Evolutionary conservation across 2,797 vertebrate genomes (phyloP).

Genomic region (Pseudopleuronectes americanus): DNA sequence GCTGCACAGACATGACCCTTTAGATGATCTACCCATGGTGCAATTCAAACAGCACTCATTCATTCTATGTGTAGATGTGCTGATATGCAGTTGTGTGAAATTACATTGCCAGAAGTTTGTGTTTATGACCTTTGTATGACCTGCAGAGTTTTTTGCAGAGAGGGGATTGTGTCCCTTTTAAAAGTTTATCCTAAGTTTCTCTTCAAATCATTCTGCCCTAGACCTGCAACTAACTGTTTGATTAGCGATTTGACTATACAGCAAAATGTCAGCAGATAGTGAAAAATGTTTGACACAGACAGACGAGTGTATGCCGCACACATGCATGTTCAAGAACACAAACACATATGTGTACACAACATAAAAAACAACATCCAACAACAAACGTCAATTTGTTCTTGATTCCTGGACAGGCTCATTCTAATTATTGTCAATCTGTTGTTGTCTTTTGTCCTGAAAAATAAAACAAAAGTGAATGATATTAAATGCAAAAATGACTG

Average conservation of each 20-base stretch:
- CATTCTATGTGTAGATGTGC: constrained; percentile 14
- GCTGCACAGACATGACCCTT: constrained; percentile 21
- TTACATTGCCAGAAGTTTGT: constrained; percentile 11
- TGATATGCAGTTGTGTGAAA: background rate
- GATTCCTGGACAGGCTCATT: background rate
- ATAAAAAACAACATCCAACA: background rate
- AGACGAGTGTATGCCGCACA: background rate
- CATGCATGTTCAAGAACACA: background rate
- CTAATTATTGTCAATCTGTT: background rate
- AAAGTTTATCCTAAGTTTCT: background rate
- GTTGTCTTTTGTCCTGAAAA: too few species aligned
- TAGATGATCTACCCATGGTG: constrained; percentile 7
- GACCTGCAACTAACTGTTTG: background rate
- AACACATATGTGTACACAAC: background rate
- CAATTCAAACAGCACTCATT: constrained; percentile 1
- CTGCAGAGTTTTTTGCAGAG: constrained; percentile 6
- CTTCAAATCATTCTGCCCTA: background rate
- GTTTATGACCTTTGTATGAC: constrained; percentile 32
- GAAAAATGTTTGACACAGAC: background rate
- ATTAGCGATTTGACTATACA: background rate
- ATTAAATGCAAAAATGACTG: too few species aligned
- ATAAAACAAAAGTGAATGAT: too few species aligned
- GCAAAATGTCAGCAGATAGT: background rate
- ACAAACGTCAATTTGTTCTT: background rate
- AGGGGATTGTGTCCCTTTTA: background rate